Percentiles rank a stretch among this genome's conserved stretches.
Conservation (phyloP, 2,888 invertebrate genomes). For the Mythimna impura region DNA sequence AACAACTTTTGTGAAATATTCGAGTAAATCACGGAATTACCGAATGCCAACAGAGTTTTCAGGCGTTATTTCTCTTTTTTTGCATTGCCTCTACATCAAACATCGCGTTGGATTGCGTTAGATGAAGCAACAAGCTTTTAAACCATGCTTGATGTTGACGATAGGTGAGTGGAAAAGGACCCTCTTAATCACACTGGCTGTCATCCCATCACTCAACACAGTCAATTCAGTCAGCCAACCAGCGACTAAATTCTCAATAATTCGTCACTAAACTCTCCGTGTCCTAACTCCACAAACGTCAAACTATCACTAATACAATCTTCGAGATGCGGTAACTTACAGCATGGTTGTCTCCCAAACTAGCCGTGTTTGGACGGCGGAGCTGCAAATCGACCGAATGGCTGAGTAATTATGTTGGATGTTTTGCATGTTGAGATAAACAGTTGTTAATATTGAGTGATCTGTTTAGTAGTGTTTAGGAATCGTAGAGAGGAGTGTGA, state of each 20-base stretch:
- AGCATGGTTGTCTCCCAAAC: constrained; percentile 36
- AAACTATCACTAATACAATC: constrained; percentile 30
- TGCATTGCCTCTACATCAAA: too few relatives aligned
- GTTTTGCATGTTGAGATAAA: constrained; percentile 57
- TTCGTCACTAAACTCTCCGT: neutral
- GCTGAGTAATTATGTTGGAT: constrained; percentile 59
- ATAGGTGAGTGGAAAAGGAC: too few relatives aligned
- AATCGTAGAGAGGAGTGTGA: neutral
- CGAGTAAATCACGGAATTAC: too few relatives aligned
- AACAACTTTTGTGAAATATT: too few relatives aligned
- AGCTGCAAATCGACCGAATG: constrained; percentile 52
- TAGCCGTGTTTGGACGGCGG: constrained; percentile 54
- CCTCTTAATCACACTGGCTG: neutral
- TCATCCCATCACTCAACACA: neutral
- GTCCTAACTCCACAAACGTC: constrained; percentile 18
- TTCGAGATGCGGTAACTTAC: constrained; percentile 2
- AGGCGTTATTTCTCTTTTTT: too few relatives aligned
- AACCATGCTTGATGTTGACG: too few relatives aligned
- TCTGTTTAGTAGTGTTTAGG: constrained; percentile 39
- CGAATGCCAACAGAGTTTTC: too few relatives aligned
- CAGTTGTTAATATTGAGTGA: constrained; percentile 45
- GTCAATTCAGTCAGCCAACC: neutral
- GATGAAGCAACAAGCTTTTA: too few relatives aligned
- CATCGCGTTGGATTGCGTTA: too few relatives aligned
- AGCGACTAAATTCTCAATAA: constrained; percentile 7